Base-by-base conservation (phyloP, 2,113 vertebrate genomes). In the Mesoclemmys tuberculata region DNA sequence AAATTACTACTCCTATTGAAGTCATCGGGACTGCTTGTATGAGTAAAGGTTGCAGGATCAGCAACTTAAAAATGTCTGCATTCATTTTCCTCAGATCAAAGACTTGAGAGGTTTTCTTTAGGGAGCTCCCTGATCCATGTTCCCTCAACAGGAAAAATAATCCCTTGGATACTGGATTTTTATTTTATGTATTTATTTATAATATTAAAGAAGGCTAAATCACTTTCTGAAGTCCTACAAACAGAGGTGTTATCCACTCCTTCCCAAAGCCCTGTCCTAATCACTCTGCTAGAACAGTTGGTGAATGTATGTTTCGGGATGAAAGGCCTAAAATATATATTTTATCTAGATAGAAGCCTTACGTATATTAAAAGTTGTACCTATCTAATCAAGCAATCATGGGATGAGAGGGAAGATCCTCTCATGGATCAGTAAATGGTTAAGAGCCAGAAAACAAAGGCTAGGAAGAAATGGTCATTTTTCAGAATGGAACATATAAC, bases 51-150 rank as follows among this genome's bases (percentile, higher is more conserved):
- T 93, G 93, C 90, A 93, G 71, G 68, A 92, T 96, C 90, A 95
- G 95, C 91, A 85, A 71, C 55, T 96, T 27, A 87, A 87, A 91
- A 96, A 85, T 1, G 14, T 38, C 71, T 4, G 3, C 61, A 81
- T 87, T 95, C 79, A 82, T 93, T 85, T 97, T 92, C 85, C n/a
- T 85, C 90, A 94, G 94, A 96, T 97, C 96, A 97, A 96, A 97
- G 94, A 54, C 74, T 95, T 91, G 9, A n/a, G 2, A 1, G 22
- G 3, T 27, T 93, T 44, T 96, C 94, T 93, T 95, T 94, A 68
- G 0, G 27, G 97, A 94, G 48, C 48, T 95, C 82, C 61, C 29
- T 61, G 68, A 90, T 77, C n/a, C n/a, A 4, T 38, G 18, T 71
- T 71, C 64, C 44, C 51, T 41, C 88, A 85, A 31, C 52, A 89